These are phyloP conservation scores for Protodeltote pygarga DNA, from an alignment of 2,888 invertebrate genomes.

Conservation along the genomic window DNA sequence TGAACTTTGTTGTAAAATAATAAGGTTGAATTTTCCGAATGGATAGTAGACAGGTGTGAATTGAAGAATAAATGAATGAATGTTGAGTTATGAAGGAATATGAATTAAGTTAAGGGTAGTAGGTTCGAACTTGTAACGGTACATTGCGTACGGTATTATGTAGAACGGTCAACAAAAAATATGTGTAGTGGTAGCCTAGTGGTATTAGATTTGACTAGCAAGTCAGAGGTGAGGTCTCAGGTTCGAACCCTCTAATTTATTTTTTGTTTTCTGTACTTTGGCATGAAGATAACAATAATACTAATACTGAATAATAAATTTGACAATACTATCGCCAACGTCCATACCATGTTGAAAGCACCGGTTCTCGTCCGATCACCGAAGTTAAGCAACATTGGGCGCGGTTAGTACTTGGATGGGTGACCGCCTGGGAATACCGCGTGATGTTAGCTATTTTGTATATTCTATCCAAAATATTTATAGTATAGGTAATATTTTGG, in stretches of 20 bases:
- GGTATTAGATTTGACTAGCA: too few species aligned
- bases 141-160: not conserved
- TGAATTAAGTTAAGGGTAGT: not conserved
- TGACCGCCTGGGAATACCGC: constrained; percentile 80
- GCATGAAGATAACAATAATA: too few species aligned
- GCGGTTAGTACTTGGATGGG: constrained; percentile 82
- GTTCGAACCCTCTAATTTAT: too few species aligned
- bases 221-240: too few species aligned
- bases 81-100: constrained; percentile 9
- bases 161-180: too few species aligned
- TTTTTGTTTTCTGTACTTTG: too few species aligned
- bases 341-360: constrained; percentile 76
- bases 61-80: constrained; percentile 52
- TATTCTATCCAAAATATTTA: too few species aligned
- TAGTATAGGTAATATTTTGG: too few species aligned
- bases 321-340: constrained; percentile 55
- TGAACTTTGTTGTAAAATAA: not conserved
- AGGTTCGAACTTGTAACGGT: constrained; percentile 5
- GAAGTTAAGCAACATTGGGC: constrained; percentile 81
- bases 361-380: constrained; percentile 82
- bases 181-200: too few species aligned
- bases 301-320: too few species aligned
- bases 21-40: constrained; percentile 20
- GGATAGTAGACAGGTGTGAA: constrained; percentile 60
- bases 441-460: too few species aligned